Evolutionary conservation across 1,140 invertebrate genomes (phyloP), one percentile per base, ranked within the genome.

Genomic region (Papilio machaon): DNA sequence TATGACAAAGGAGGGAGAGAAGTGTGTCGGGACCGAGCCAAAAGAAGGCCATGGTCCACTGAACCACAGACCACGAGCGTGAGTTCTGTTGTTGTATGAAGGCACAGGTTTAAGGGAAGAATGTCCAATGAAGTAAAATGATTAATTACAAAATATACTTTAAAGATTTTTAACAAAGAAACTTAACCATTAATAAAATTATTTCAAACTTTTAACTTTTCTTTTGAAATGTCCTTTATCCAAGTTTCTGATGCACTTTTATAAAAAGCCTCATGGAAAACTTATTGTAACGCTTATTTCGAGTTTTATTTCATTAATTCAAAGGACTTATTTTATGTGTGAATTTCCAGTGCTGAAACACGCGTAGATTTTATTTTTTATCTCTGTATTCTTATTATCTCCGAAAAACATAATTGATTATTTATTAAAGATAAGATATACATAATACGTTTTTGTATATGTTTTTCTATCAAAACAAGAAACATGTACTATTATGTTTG

Each of bases 131-230:
- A 13, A 10, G 17, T 13, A 64, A 46, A 17, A 79, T 23, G 38
- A 79, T 79, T 67, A 64, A 79, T 79, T 47, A 43, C 17, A 23
- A 79, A 79, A 52, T 15, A 35, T 67, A 19, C 46, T 79, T 19
- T 7, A 23, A 67, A 19, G 15, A 43, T 60, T 46, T 35, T 23
- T 43, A 35, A 58, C 58, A 46, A 67, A 13, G 58, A 4, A 78
- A 79, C 35, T 43, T 46, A 30, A 30, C 10, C 77, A 30, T 79
- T 79, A 79, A 47, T 30, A 23, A 2, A 67, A 79, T 79, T 67
- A 67, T 30, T 35, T 47, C 35, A 64, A 67, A 79, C n/a, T 79
- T 47, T n/a, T 15, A 67, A 79, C 77, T 79, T 79, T 64, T 67
- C 77, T 49, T 79, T 79, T 79, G 77, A 47, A 47, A 64, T 58